Evolutionary conservation across 2,113 vertebrate species (phyloP).

Genomic region (Helogale parvula): DNA sequence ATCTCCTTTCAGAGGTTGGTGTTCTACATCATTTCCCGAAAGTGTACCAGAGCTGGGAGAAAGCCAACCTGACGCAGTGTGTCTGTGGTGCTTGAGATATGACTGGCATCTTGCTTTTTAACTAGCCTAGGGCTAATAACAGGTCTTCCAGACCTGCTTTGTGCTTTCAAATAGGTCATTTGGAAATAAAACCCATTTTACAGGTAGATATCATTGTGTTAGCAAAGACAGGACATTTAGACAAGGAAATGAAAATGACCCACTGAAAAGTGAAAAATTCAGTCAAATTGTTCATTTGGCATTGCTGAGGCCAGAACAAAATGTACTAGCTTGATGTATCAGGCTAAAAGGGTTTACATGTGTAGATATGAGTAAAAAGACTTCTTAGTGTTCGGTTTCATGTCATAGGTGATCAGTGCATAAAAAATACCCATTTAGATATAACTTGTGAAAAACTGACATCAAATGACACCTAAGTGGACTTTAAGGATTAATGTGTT

Average conservation of each 20-base stretch:
- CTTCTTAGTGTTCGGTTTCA: neutral
- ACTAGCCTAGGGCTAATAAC: slow-evolving; percentile 71
- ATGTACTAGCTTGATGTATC: slow-evolving; percentile 11
- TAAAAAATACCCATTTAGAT: slow-evolving; percentile 36
- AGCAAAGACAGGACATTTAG: slow-evolving; percentile 53
- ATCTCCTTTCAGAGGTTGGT: slow-evolving; percentile 70
- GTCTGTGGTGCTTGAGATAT: slow-evolving; percentile 73
- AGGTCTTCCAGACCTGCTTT: slow-evolving; percentile 43
- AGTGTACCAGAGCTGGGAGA: slow-evolving; percentile 65
- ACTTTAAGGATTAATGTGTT: slow-evolving; percentile 31
- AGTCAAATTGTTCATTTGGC: slow-evolving; percentile 52
- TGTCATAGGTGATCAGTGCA: neutral
- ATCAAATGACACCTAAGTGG: neutral
- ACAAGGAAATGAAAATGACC: slow-evolving; percentile 61
- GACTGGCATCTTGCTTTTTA: slow-evolving; percentile 59
- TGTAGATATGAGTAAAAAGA: neutral
- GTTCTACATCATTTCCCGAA: slow-evolving; percentile 80
- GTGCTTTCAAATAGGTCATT: slow-evolving; percentile 75
- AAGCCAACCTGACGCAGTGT: slow-evolving; percentile 67
- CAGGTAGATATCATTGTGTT: slow-evolving; percentile 49
- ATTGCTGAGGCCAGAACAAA: slow-evolving; percentile 16
- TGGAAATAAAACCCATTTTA: slow-evolving; percentile 68
- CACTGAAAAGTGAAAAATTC: slow-evolving; percentile 56
- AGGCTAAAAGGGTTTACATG: neutral
- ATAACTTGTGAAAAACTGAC: slow-evolving; percentile 37